Conservation (phyloP, 2,888 invertebrate genomes). For the Eristalinus aeneus region DNA sequence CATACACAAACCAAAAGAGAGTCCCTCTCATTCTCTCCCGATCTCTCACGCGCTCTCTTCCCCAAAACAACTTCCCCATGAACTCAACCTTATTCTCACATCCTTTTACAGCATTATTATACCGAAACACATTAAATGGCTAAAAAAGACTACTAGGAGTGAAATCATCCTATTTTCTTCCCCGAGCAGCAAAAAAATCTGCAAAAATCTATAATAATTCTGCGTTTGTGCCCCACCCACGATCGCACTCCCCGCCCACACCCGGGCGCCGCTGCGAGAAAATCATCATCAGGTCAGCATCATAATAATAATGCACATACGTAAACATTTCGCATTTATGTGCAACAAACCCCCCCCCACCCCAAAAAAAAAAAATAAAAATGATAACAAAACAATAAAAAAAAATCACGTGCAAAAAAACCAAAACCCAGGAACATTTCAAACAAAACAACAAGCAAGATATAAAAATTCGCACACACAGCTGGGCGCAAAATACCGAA, state of each 20-base stretch:
- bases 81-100: constrained; percentile 47
- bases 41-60: neutral
- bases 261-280: neutral
- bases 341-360: constrained; percentile 72
- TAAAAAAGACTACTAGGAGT: constrained; percentile 51
- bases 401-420: constrained; percentile 62
- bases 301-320: constrained; percentile 77
- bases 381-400: constrained; percentile 26
- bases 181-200: constrained; percentile 51
- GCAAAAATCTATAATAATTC: constrained; percentile 60
- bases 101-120: constrained; percentile 67
- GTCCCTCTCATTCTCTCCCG: neutral
- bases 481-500: constrained; percentile 68
- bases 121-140: constrained; percentile 66
- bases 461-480: constrained; percentile 71
- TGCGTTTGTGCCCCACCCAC: constrained; percentile 42
- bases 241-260: constrained; percentile 1
- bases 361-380: constrained; percentile 56
- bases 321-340: constrained; percentile 77
- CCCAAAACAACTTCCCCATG: neutral
- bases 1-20: neutral
- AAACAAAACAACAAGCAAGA: constrained; percentile 67
- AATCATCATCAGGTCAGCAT: constrained; percentile 47
- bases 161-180: constrained; percentile 59
- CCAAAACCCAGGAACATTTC: constrained; percentile 44